Percentiles rank a stretch among this genome's conserved stretches.
These are phyloP conservation scores for Babylonia areolata DNA, from an alignment of 1,140 invertebrate genomes.

Conservation along the genomic window DNA sequence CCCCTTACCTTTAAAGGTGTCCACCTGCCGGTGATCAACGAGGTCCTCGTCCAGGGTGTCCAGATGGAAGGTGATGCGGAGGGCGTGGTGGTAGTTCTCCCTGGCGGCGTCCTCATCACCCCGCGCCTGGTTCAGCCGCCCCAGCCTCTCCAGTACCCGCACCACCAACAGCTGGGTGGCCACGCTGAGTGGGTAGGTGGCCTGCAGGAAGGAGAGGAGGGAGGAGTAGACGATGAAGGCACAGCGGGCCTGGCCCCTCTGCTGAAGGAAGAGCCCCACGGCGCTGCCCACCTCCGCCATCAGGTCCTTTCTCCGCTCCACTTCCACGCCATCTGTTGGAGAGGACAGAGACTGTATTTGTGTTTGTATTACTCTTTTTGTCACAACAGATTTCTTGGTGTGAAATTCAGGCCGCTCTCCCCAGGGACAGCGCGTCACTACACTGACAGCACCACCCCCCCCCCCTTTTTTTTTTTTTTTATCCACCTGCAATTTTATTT, in stretches of 20 bases:
- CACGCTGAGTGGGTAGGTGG: conserved; percentile 58
- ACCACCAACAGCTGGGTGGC: conserved; percentile 51
- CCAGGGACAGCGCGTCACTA: no score
- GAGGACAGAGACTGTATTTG: no score
- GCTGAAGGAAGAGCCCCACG: conserved; percentile 40
- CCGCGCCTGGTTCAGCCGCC: conserved; percentile 47
- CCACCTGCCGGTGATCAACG: conserved; percentile 43
- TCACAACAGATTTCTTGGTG: no score
- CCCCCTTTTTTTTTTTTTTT: no score
- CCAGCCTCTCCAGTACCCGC: conserved; percentile 58
- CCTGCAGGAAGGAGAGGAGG: conserved; percentile 2
- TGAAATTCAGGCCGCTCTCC: no score
- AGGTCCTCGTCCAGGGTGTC: conserved; percentile 49
- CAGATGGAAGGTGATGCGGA: conserved; percentile 56
- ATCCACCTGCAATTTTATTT: no score
- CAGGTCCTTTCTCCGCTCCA: not conserved
- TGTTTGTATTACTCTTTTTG: no score
- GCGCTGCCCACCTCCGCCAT: conserved; percentile 37
- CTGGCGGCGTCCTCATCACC: conserved; percentile 48
- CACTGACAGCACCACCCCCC: no score
- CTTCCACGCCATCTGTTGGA: conserved; percentile 5
- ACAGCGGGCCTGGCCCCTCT: not conserved
- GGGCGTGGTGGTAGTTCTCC: conserved; percentile 57
- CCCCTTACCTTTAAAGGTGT: conserved; percentile 57
- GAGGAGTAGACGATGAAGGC: no score